These are phyloP conservation scores for Sebastes taczanowskii DNA, from an alignment of 2,797 vertebrate species.

Conservation along the genomic window DNA sequence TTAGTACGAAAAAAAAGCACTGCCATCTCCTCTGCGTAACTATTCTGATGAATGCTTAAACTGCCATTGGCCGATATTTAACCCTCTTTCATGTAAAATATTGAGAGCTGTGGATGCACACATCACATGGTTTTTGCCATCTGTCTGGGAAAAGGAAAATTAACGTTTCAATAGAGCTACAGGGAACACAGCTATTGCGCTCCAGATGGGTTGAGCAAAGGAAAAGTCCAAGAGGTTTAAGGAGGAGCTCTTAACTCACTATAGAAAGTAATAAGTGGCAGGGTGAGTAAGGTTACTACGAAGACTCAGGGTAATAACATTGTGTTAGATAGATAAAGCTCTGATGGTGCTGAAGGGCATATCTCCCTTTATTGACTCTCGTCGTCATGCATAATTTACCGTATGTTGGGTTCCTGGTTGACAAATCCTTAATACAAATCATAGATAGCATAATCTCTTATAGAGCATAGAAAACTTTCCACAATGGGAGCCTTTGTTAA, in stretches of 20 bases:
- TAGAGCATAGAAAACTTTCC: background rate
- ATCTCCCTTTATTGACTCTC: slow-evolving; percentile 9
- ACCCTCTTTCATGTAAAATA: slow-evolving; percentile 71
- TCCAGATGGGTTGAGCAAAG: slow-evolving; percentile 44
- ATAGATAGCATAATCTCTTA: slow-evolving; percentile 18
- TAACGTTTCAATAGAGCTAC: slow-evolving; percentile 47
- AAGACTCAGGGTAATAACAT: slow-evolving; percentile 9
- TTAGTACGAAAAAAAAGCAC: slow-evolving; percentile 15
- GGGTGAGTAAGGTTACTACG: slow-evolving; percentile 8
- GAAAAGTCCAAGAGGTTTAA: slow-evolving; percentile 18
- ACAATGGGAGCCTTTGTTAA: background rate
- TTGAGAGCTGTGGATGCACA: slow-evolving; percentile 54
- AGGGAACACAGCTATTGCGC: slow-evolving; percentile 39
- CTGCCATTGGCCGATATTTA: slow-evolving; percentile 64
- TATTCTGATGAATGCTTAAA: slow-evolving; percentile 56
- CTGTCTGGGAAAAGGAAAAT: slow-evolving; percentile 64
- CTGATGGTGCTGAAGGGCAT: background rate
- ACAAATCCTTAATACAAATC: slow-evolving; percentile 34
- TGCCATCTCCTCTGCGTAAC: background rate
- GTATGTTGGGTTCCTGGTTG: background rate
- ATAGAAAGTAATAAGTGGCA: slow-evolving; percentile 8
- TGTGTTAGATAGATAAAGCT: slow-evolving; percentile 8
- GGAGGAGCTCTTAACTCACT: background rate
- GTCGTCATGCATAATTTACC: slow-evolving; percentile 25
- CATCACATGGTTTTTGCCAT: slow-evolving; percentile 74